These are phyloP conservation scores for Loxodonta africana DNA, from an alignment of 2,113 vertebrate species.

Conservation along the genomic window DNA sequence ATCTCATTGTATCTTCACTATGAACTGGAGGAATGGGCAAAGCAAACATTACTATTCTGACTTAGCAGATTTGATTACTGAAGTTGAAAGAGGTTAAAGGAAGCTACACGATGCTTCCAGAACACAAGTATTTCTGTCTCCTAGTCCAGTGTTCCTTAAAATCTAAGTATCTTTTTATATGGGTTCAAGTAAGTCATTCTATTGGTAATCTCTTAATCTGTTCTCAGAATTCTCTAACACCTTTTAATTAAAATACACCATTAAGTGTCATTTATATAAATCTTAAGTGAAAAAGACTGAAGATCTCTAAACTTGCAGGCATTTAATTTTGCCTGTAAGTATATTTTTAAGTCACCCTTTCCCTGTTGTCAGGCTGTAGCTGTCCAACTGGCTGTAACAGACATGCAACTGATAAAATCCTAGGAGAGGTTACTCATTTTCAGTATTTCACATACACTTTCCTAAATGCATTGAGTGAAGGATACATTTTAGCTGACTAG, in stretches of 20 bases:
- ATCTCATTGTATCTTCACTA: neutral
- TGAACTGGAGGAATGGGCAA: neutral
- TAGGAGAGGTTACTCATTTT: neutral
- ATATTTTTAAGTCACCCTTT: neutral
- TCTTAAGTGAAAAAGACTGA: neutral
- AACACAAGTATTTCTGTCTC: neutral
- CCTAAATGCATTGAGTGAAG: neutral
- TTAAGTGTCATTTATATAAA: slow-evolving; percentile 18
- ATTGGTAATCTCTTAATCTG: neutral
- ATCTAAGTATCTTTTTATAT: neutral
- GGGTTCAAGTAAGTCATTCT: neutral
- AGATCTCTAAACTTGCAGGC: neutral
- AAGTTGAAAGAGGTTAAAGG: neutral
- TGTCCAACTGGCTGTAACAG: neutral
- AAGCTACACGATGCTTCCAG: neutral
- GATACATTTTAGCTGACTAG: slow-evolving; percentile 54
- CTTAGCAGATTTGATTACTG: neutral
- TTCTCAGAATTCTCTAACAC: slow-evolving; percentile 15
- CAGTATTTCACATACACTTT: slow-evolving; percentile 33
- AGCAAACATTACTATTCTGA: neutral
- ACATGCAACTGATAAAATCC: neutral
- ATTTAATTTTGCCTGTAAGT: neutral
- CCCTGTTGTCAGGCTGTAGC: neutral
- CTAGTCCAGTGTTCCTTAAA: neutral
- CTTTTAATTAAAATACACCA: slow-evolving; percentile 12